Conservation (phyloP, 1,140 invertebrate genomes). For the Papilio xuthus region DNA sequence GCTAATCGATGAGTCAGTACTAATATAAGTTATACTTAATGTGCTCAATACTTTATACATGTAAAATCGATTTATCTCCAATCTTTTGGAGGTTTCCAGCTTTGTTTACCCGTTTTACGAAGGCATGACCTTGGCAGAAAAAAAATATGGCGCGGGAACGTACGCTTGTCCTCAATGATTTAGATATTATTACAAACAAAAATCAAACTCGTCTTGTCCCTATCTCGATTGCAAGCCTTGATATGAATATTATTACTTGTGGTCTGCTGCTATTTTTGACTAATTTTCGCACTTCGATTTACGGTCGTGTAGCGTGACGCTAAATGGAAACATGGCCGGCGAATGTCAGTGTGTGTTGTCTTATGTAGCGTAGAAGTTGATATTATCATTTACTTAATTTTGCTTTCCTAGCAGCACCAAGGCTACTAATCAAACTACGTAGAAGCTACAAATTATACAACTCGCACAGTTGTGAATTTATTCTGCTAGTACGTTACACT, state of each 20-base stretch:
- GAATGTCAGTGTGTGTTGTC: slow-evolving; percentile 67
- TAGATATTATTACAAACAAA: slow-evolving; percentile 52
- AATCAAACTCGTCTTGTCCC: slow-evolving; percentile 43
- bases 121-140: slow-evolving; percentile 78
- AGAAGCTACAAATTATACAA: slow-evolving; percentile 31
- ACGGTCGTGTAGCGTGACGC: slow-evolving; percentile 76
- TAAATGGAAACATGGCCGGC: slow-evolving; percentile 78
- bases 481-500: slow-evolving; percentile 49
- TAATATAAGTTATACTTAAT: slow-evolving; percentile 41
- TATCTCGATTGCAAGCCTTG: slow-evolving; percentile 43
- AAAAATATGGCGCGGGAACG: slow-evolving; percentile 79
- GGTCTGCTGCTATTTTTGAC: slow-evolving; percentile 64
- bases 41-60: slow-evolving; percentile 36
- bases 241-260: slow-evolving; percentile 67
- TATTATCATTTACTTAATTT: slow-evolving; percentile 42
- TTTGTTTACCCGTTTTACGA: slow-evolving; percentile 78
- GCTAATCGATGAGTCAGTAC: slow-evolving; percentile 73
- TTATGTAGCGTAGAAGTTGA: slow-evolving; percentile 35
- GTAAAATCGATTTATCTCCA: slow-evolving; percentile 38
- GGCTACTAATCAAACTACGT: slow-evolving; percentile 43
- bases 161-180: slow-evolving; percentile 63
- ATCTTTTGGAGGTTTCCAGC: slow-evolving; percentile 52
- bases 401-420: slow-evolving; percentile 43
- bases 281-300: slow-evolving; percentile 61
- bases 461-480: slow-evolving; percentile 54